These are phyloP conservation scores for Glomeris marginata DNA, from an alignment of 2,888 invertebrate species.

Conservation along the genomic window DNA sequence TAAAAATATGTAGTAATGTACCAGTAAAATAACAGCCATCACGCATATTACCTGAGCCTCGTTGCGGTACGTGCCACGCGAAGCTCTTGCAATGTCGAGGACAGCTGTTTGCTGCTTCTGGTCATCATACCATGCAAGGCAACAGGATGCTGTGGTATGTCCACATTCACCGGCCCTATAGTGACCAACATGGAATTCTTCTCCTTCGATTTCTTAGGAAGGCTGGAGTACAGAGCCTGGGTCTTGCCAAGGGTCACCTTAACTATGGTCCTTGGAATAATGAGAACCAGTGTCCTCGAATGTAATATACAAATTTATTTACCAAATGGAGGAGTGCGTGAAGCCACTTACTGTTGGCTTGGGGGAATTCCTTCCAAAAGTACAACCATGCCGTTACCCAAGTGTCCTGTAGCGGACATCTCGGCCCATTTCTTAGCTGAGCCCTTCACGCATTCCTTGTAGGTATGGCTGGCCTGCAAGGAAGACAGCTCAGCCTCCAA, in stretches of 20 bases:
- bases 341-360: constrained; percentile 56
- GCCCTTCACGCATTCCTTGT: constrained; percentile 53
- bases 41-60: too few species aligned
- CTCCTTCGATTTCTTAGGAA: constrained; percentile 54
- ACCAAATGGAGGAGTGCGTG: constrained; percentile 1
- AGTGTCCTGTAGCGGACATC: constrained; percentile 53
- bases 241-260: constrained; percentile 84
- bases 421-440: constrained; percentile 23
- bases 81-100: constrained; percentile 69
- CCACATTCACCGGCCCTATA: constrained; percentile 77
- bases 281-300: not conserved
- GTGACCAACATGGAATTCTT: constrained; percentile 67
- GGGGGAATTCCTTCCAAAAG: constrained; percentile 79
- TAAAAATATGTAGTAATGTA: too few species aligned
- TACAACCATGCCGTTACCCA: constrained; percentile 82
- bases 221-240: constrained; percentile 77
- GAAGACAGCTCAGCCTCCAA: constrained; percentile 87
- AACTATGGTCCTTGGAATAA: constrained; percentile 62
- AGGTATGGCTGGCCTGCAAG: constrained; percentile 76
- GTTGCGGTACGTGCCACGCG: constrained; percentile 10
- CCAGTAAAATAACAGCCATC: too few species aligned
- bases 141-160: constrained; percentile 96
- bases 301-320: not conserved
- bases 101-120: constrained; percentile 78
- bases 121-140: constrained; percentile 97